Conservation (phyloP, 2,888 invertebrate genomes). For the Lottia gigantea region DNA sequence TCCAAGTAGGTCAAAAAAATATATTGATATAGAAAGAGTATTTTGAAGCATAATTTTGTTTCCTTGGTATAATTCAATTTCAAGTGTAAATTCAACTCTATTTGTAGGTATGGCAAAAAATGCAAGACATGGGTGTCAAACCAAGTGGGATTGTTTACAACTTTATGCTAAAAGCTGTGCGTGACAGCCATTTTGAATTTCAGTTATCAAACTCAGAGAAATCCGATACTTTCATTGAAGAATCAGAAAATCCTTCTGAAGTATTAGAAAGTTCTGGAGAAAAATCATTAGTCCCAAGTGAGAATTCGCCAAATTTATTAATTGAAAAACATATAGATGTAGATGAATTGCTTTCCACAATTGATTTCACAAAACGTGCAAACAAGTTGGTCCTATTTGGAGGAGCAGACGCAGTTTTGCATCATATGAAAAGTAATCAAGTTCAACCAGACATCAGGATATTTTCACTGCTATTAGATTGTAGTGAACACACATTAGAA, state of each 20-base stretch:
- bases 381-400: slow-evolving; percentile 76
- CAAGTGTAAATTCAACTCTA: neutral
- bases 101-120: slow-evolving; percentile 82
- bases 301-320: too few relatives aligned
- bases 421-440: slow-evolving; percentile 77
- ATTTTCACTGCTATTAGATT: slow-evolving; percentile 80
- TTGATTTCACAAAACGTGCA: slow-evolving; percentile 30
- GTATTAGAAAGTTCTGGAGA: too few relatives aligned
- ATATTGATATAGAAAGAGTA: neutral
- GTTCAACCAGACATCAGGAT: slow-evolving; percentile 83
- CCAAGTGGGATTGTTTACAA: slow-evolving; percentile 84
- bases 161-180: slow-evolving; percentile 81
- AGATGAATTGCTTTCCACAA: slow-evolving; percentile 11
- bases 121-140: slow-evolving; percentile 75
- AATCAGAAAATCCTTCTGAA: too few relatives aligned
- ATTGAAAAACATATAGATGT: too few relatives aligned
- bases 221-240: too few relatives aligned
- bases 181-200: slow-evolving; percentile 52
- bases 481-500: slow-evolving; percentile 76
- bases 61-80: neutral
- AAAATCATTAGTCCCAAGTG: too few relatives aligned
- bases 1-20: too few relatives aligned
- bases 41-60: neutral
- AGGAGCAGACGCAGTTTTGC: slow-evolving; percentile 80
- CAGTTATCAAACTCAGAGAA: slow-evolving; percentile 82